Conservation (phyloP, 37 sponge, comb jelly and placozoan species). For the Agelas oroides region DNA sequence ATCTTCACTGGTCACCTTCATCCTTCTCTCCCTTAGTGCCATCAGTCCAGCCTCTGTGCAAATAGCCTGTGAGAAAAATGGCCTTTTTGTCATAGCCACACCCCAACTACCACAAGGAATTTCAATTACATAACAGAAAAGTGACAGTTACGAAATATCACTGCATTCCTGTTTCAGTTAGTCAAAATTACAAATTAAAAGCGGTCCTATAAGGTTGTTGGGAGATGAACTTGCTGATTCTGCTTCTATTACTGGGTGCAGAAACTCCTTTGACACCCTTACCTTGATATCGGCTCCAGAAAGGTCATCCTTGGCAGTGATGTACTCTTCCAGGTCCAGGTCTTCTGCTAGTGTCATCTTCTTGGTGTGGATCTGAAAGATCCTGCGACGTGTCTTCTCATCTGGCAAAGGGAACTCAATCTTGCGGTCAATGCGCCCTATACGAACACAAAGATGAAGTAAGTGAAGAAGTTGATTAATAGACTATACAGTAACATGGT, state of each 20-base stretch:
- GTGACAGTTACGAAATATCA: too few species aligned
- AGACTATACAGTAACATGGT: too few species aligned
- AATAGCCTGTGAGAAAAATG: slow-evolving; percentile 73
- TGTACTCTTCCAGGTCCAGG: slow-evolving; percentile 95
- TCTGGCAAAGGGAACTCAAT: slow-evolving; percentile 99
- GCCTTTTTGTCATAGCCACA: not conserved
- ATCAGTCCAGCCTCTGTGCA: slow-evolving; percentile 97
- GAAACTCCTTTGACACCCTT: too few species aligned
- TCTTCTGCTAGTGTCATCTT: slow-evolving; percentile 96
- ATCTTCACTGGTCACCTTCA: slow-evolving; percentile 97
- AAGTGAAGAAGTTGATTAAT: not conserved
- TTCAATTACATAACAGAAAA: not conserved
- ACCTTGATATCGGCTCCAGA: slow-evolving; percentile 99
- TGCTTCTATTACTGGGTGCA: too few species aligned
- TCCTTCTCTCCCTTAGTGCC: slow-evolving; percentile 93
- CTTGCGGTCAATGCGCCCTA: slow-evolving; percentile 98
- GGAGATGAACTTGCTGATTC: too few species aligned
- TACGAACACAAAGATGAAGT: not conserved
- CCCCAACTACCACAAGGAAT: not conserved
- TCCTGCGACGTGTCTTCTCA: slow-evolving; percentile 94
- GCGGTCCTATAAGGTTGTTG: not conserved
- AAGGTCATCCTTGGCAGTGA: slow-evolving; percentile 97
- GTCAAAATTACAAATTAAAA: too few species aligned
- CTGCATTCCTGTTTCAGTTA: too few species aligned
- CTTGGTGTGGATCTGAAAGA: slow-evolving; percentile 96